Percentiles rank a stretch among this genome's conserved stretches.
phyloP scores from a whole-genome alignment of 2,888 invertebrate genomes.

The Microctonus brassicae region DNA sequence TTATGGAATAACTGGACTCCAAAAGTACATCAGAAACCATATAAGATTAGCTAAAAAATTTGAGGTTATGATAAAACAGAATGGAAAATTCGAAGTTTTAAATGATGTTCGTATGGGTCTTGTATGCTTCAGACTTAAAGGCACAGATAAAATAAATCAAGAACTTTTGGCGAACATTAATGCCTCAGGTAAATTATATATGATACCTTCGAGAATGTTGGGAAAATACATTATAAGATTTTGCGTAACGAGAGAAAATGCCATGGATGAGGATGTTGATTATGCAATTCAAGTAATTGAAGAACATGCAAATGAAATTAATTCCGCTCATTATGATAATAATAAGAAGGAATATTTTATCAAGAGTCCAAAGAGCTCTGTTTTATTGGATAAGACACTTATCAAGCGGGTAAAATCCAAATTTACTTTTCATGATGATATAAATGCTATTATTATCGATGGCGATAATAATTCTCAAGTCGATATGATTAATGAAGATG shows the following conservation, averaged over 20 bases:
- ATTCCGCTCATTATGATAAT: constrained; percentile 67
- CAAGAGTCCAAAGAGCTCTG: constrained; percentile 67
- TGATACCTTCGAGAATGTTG: constrained; percentile 86
- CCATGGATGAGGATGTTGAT: constrained; percentile 80
- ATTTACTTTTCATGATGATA: constrained; percentile 72
- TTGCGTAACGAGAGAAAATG: constrained; percentile 85
- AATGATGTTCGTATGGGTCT: constrained; percentile 83
- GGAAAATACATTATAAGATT: constrained; percentile 84
- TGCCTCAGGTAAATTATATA: constrained; percentile 85
- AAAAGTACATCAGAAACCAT: constrained; percentile 86
- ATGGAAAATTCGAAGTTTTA: constrained; percentile 81
- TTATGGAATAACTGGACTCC: constrained; percentile 87
- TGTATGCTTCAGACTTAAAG: constrained; percentile 83
- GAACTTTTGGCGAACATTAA: constrained; percentile 84
- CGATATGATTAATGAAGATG: constrained; percentile 63
- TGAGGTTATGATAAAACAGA: constrained; percentile 76
- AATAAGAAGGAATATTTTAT: constrained; percentile 67
- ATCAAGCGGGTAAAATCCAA: constrained; percentile 72
- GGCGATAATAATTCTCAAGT: constrained; percentile 64
- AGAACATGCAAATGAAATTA: constrained; percentile 74
- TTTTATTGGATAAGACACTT: constrained; percentile 71
- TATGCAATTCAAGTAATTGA: constrained; percentile 77
- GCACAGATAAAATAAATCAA: constrained; percentile 81
- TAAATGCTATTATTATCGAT: constrained; percentile 73
- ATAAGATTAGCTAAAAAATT: constrained; percentile 83